Conservation (phyloP, 2,888 invertebrate species). For the Megamerina dolium region DNA sequence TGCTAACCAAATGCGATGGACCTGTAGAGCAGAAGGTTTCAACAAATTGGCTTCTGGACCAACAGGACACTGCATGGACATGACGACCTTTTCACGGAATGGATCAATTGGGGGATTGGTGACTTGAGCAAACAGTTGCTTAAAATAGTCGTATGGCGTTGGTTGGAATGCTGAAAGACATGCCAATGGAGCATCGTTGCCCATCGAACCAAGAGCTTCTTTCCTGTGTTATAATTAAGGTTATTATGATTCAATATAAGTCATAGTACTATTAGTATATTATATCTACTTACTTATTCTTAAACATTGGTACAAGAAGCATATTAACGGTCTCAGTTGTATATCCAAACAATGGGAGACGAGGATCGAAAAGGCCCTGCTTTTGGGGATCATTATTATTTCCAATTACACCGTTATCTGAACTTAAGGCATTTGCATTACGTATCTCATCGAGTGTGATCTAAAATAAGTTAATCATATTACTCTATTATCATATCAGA, state of each 20-base stretch:
- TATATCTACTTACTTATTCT: slow-evolving; percentile 66
- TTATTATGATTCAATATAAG: no score
- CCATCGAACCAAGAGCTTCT: slow-evolving; percentile 98
- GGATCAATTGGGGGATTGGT: slow-evolving; percentile 99
- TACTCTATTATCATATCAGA: no score
- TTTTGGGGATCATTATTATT: slow-evolving; percentile 34
- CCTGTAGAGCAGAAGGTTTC: slow-evolving; percentile 79
- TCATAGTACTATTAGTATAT: background rate
- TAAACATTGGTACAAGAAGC: slow-evolving; percentile 92
- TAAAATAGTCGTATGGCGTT: slow-evolving; percentile 93
- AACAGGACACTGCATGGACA: slow-evolving; percentile 95
- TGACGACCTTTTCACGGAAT: slow-evolving; percentile 94
- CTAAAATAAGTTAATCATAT: slow-evolving; percentile 53
- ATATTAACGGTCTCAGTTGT: slow-evolving; percentile 92
- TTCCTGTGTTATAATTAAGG: slow-evolving; percentile 58
- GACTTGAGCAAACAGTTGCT: slow-evolving; percentile 97
- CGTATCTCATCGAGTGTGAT: slow-evolving; percentile 75
- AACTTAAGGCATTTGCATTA: slow-evolving; percentile 54
- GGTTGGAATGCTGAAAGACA: slow-evolving; percentile 95
- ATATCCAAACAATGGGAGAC: slow-evolving; percentile 87
- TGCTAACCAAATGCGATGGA: slow-evolving; percentile 82
- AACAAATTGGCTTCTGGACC: slow-evolving; percentile 95
- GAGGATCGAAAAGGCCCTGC: slow-evolving; percentile 65
- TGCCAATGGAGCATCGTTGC: slow-evolving; percentile 96
- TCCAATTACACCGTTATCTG: slow-evolving; percentile 22